phyloP scores from a whole-genome alignment of 2,797 vertebrate genomes.

The Sebastes minor region DNA sequence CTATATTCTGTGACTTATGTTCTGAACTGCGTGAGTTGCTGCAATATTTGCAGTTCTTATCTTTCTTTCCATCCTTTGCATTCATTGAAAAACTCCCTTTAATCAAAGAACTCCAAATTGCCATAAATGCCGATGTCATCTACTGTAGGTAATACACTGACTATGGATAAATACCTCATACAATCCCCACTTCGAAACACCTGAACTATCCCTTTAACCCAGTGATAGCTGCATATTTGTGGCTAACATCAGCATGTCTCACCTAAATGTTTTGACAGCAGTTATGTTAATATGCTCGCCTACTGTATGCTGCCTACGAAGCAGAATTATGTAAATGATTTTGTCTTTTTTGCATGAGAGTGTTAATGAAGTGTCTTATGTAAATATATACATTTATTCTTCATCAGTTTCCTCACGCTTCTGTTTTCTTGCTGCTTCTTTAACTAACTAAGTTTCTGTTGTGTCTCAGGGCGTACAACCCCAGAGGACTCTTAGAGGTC shows the following conservation, averaged over 20 bases:
- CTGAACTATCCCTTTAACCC: too few relatives aligned
- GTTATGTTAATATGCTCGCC: not conserved
- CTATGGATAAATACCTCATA: too few relatives aligned
- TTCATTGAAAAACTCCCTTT: not conserved
- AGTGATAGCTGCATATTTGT: too few relatives aligned
- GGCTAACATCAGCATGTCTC: not conserved
- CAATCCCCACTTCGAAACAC: too few relatives aligned
- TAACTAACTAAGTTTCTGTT: not conserved
- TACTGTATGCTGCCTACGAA: not conserved
- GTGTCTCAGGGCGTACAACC: constrained; percentile 90
- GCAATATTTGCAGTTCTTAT: not conserved
- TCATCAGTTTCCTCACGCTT: not conserved
- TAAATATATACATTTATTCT: not conserved
- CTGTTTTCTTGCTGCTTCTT: not conserved
- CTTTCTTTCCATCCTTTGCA: not conserved
- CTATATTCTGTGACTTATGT: not conserved
- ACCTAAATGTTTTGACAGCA: not conserved
- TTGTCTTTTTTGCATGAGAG: not conserved
- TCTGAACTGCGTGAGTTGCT: not conserved
- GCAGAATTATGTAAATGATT: not conserved
- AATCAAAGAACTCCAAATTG: too few relatives aligned
- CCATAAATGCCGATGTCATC: too few relatives aligned
- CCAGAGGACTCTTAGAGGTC: constrained; percentile 91
- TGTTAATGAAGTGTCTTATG: not conserved
- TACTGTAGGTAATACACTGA: too few relatives aligned